phyloP scores from a whole-genome alignment of 2,113 vertebrate genomes.

The Perccottus glenii region DNA sequence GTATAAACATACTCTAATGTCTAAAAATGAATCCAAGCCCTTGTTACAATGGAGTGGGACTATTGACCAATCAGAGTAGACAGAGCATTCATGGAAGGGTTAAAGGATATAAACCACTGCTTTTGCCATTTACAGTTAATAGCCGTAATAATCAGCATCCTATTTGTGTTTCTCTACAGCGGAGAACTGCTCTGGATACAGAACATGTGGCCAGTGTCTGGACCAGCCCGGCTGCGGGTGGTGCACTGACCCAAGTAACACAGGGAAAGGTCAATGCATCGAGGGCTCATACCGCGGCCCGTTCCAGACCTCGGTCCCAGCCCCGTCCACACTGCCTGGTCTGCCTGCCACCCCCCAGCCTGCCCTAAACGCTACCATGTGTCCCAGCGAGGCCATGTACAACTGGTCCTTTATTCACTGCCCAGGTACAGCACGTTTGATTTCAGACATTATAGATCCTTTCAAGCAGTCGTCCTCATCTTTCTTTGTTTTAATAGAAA shows the following conservation, averaged over 20 bases:
- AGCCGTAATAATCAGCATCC: background rate
- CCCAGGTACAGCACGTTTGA: slow-evolving; percentile 81
- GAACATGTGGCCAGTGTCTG: slow-evolving; percentile 91
- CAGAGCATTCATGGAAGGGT: too few relatives aligned
- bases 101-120: too few relatives aligned
- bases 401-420: slow-evolving; percentile 98
- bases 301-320: slow-evolving; percentile 81
- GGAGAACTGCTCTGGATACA: slow-evolving; percentile 96
- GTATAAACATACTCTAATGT: too few relatives aligned
- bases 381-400: slow-evolving; percentile 82
- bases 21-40: too few relatives aligned
- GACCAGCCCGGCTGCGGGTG: slow-evolving; percentile 96
- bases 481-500: too few relatives aligned
- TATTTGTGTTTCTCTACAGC: slow-evolving; percentile 72
- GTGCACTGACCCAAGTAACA: slow-evolving; percentile 96
- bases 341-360: slow-evolving; percentile 84
- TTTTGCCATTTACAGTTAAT: too few relatives aligned
- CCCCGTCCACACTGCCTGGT: slow-evolving; percentile 80
- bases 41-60: too few relatives aligned
- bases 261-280: slow-evolving; percentile 91
- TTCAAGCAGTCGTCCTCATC: too few relatives aligned
- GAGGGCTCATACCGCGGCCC: slow-evolving; percentile 92
- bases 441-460: too few relatives aligned
- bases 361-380: slow-evolving; percentile 89
- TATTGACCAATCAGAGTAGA: too few relatives aligned